Evolutionary conservation across 2,888 invertebrate species (phyloP).

Genomic region (Anodontia alba): DNA sequence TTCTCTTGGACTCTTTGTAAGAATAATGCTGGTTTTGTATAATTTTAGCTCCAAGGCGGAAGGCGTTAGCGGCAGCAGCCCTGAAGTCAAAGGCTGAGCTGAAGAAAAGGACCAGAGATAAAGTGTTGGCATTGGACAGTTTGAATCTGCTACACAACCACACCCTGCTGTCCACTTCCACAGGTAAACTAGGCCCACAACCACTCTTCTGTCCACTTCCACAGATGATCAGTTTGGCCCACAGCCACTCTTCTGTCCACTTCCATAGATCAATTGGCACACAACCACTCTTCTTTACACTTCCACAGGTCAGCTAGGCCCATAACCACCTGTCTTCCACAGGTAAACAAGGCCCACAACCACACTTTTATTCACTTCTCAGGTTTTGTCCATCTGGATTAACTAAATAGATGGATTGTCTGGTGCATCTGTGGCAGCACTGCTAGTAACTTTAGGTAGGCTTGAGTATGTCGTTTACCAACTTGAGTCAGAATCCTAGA

Average conservation of each 20-base stretch:
- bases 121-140: conserved; percentile 80
- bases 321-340: too few species aligned
- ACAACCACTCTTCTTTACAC: conserved; percentile 81
- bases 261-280: conserved; percentile 68
- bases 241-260: conserved; percentile 79
- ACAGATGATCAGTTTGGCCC: too few species aligned
- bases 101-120: conserved; percentile 71
- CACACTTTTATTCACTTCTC: too few species aligned
- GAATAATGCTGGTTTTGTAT: too few species aligned
- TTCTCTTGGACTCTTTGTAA: too few species aligned
- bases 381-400: too few species aligned
- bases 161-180: conserved; percentile 78
- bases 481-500: too few species aligned
- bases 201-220: conserved; percentile 80
- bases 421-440: too few species aligned
- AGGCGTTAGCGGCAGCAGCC: conserved; percentile 36
- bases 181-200: conserved; percentile 54
- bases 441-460: too few species aligned
- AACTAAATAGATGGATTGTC: too few species aligned
- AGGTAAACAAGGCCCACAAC: too few species aligned
- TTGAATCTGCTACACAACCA: conserved; percentile 83
- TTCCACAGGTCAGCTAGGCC: conserved; percentile 72
- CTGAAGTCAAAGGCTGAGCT: conserved; percentile 47
- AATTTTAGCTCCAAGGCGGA: conserved; percentile 43
- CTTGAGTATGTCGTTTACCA: too few species aligned